Conservation (phyloP, 2,113 vertebrate species). For the Orcinus orca region DNA sequence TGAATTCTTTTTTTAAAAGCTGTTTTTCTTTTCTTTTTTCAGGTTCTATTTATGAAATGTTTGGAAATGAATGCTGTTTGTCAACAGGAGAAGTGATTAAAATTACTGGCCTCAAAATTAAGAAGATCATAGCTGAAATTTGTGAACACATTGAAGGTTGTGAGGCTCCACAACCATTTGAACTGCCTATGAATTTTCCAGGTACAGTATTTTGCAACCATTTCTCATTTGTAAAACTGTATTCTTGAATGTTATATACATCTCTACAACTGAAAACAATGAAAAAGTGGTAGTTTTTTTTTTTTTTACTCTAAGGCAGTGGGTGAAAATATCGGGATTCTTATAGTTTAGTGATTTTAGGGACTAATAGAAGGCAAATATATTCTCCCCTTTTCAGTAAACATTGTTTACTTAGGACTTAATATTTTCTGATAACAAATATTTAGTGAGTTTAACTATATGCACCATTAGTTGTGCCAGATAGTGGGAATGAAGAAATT, state of each 20-base stretch:
- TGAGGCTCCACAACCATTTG: slow-evolving; percentile 74
- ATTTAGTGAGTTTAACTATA: background rate
- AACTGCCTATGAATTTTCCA: slow-evolving; percentile 87
- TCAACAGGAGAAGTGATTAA: slow-evolving; percentile 91
- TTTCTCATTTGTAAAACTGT: background rate
- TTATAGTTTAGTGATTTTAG: background rate
- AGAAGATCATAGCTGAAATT: slow-evolving; percentile 85
- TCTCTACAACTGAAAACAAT: background rate
- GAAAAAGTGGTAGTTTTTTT: background rate
- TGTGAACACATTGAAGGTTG: slow-evolving; percentile 71
- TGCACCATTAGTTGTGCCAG: background rate
- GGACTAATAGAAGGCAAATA: background rate
- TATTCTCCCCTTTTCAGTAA: background rate
- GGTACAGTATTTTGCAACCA: slow-evolving; percentile 78
- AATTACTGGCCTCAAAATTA: slow-evolving; percentile 87
- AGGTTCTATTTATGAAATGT: slow-evolving; percentile 88
- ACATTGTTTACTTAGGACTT: background rate
- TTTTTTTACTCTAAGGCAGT: background rate
- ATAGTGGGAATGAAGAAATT: background rate
- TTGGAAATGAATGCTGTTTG: slow-evolving; percentile 87
- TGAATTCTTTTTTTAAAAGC: slow-evolving; percentile 21
- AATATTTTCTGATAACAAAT: background rate
- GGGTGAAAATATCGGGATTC: background rate
- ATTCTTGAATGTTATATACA: background rate
- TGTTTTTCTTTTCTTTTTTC: slow-evolving; percentile 58